Percentiles rank a stretch among this genome's conserved stretches.
These are phyloP conservation scores for Prionace glauca DNA, from an alignment of 2,797 vertebrate species.

Conservation along the genomic window DNA sequence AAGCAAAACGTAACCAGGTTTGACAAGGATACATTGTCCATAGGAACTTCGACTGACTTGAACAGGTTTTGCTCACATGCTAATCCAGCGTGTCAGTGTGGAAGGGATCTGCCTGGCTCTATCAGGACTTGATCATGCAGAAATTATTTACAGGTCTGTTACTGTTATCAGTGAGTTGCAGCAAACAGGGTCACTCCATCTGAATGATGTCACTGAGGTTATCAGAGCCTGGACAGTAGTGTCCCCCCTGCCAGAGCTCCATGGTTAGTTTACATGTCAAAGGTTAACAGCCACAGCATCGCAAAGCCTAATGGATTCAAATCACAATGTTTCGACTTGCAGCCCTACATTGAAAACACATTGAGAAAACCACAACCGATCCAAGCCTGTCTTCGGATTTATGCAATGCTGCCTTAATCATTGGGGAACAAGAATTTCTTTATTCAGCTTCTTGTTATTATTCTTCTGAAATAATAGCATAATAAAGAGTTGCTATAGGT, in stretches of 20 bases:
- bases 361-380: neutral
- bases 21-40: neutral
- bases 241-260: slow-evolving; percentile 51
- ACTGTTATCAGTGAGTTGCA: slow-evolving; percentile 47
- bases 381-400: neutral
- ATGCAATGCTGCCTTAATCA: neutral
- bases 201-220: slow-evolving; percentile 51
- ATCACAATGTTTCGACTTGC: neutral
- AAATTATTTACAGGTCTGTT: slow-evolving; percentile 38
- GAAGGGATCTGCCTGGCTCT: slow-evolving; percentile 11
- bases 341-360: neutral
- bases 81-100: neutral
- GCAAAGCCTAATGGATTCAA: slow-evolving; percentile 21
- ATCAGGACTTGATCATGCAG: slow-evolving; percentile 35
- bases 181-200: slow-evolving; percentile 43
- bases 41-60: neutral
- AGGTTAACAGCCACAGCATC: slow-evolving; percentile 50
- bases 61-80: slow-evolving; percentile 3
- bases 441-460: neutral
- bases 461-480: neutral
- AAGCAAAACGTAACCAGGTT: neutral
- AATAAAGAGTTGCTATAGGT: slow-evolving; percentile 11
- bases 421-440: neutral
- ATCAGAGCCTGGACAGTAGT: slow-evolving; percentile 58
- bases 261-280: slow-evolving; percentile 56